A percentile compares a stretch with the other conserved stretches of the same genome.
phyloP scores from a whole-genome alignment of 2,888 invertebrate genomes.

The Pteria penguin region DNA sequence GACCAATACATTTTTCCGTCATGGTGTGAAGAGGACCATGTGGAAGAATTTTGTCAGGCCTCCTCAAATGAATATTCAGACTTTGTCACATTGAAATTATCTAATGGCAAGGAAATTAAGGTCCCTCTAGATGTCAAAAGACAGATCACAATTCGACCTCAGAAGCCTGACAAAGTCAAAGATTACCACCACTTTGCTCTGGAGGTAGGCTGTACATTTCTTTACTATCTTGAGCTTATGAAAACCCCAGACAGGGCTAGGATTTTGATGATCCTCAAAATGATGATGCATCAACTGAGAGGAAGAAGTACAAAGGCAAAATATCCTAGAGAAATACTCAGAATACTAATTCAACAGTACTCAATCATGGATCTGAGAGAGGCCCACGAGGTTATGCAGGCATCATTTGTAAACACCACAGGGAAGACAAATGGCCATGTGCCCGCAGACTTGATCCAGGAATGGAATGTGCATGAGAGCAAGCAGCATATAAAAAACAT shows the following conservation, averaged over 20 bases:
- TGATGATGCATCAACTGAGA: slow-evolving; percentile 15
- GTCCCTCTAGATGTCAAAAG: not conserved
- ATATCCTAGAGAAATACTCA: slow-evolving; percentile 11
- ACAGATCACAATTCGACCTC: not conserved
- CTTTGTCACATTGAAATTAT: not conserved
- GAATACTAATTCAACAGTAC: slow-evolving; percentile 22
- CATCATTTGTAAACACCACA: slow-evolving; percentile 19
- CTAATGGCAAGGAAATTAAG: slow-evolving; percentile 5
- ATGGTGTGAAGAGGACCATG: not conserved
- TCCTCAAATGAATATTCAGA: not conserved
- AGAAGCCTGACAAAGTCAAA: slow-evolving; percentile 26
- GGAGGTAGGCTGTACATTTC: slow-evolving; percentile 22
- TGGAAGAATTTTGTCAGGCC: no score
- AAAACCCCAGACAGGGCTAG: not conserved
- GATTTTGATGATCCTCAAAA: slow-evolving; percentile 10
- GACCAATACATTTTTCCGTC: not conserved
- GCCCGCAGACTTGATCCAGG: slow-evolving; percentile 30
- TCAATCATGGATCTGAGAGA: slow-evolving; percentile 23
- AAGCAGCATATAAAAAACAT: slow-evolving; percentile 23
- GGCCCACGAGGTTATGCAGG: slow-evolving; percentile 13
- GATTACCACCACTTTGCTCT: slow-evolving; percentile 11
- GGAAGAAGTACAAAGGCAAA: slow-evolving; percentile 5
- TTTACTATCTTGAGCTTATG: not conserved
- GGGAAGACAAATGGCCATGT: slow-evolving; percentile 15
- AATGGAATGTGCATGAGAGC: slow-evolving; percentile 26